Evolutionary conservation across 2,797 vertebrate species (phyloP), one percentile per base, ranked within the genome.

Genomic region (Sebastes itinus): DNA sequence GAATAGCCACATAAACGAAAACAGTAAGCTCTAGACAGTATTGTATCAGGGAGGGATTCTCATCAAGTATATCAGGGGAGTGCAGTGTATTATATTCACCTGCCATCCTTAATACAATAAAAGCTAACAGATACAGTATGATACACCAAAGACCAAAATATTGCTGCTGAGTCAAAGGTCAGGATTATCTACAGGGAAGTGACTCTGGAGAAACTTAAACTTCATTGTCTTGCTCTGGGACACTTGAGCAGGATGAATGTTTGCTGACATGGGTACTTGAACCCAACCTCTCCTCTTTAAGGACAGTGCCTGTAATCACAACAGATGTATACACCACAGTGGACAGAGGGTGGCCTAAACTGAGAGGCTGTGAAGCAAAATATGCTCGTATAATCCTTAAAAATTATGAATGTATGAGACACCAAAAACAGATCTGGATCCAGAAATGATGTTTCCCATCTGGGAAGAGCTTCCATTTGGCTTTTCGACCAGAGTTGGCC

Each of bases 401-500:
- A 72, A 73, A 30, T 12, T 1, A 73, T 73, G n/a, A 27, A 56
- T 38, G 54, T 56, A 65, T 59, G 28, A 59, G 63, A 64, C 38
- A 65, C 14, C 2, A 22, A 27, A 77, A 70, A 59, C 13, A 25
- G 30, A 28, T 59, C 4, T 25, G 8, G 35, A 20, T 23, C 8
- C 62, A 27, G 0, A 23, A 38, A 49, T 35, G 7, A 32, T 59
- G 35, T 55, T 55, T n/a, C 14, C 46, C 33, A 66, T 35, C 27
- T 56, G 35, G 23, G n/a, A 70, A 38, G 35, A 72, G 63, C 25
- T 56, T 76, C 65, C 7, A 27, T 65, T 86, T 82, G 54, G 46
- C 68, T 59, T 64, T 65, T 77, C 69, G 70, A 74, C 79, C 74
- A 13, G 25, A 62, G 60, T 55, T 30, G 60, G 33, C 49, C 27